phyloP scores from a whole-genome alignment of 2,797 vertebrate species.

The Tympanoctomys barrerae region DNA sequence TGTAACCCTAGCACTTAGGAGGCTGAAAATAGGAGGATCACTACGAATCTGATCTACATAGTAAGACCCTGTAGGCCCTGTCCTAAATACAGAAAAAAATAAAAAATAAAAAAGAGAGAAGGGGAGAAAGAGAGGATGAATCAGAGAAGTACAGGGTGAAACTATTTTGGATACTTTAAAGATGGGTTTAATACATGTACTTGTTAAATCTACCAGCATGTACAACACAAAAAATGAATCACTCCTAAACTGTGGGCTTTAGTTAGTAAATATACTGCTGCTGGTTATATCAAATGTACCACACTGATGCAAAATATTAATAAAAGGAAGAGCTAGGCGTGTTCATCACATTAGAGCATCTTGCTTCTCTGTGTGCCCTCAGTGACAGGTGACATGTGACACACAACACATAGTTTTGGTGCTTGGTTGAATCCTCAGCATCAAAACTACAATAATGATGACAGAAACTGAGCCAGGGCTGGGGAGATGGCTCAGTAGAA shows the following conservation, averaged over 20 bases:
- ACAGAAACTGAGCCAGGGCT: background rate
- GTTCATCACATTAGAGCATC: background rate
- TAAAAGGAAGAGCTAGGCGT: background rate
- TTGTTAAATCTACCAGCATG: background rate
- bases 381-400: background rate
- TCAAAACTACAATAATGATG: background rate
- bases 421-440: background rate
- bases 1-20: too few species aligned
- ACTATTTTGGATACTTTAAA: background rate
- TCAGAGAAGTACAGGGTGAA: background rate
- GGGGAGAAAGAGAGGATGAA: background rate
- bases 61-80: too few species aligned
- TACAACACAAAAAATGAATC: background rate
- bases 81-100: too few species aligned
- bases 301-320: background rate
- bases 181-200: background rate
- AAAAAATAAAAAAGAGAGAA: too few species aligned
- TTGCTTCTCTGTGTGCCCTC: background rate
- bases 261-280: background rate
- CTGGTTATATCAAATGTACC: background rate
- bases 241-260: background rate
- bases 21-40: too few species aligned
- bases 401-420: background rate
- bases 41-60: too few species aligned
- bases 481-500: too few species aligned